Percentiles rank a stretch among this genome's conserved stretches.
phyloP scores from a whole-genome alignment of 1,140 invertebrate genomes.

The Gerris buenoi region DNA sequence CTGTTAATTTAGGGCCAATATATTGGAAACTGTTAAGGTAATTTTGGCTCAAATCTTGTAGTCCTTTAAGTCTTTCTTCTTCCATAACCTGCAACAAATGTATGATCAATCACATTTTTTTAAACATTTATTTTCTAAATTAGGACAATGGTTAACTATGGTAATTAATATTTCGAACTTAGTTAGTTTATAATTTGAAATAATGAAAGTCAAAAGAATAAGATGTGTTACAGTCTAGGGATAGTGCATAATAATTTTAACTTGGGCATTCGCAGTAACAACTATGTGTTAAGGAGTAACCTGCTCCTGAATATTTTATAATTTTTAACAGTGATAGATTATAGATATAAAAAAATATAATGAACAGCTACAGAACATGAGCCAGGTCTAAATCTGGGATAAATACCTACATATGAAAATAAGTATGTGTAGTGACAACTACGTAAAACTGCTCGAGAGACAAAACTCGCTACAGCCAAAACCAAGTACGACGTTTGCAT shows the following conservation, averaged over 20 bases:
- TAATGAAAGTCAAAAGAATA: not conserved
- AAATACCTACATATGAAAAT: no score
- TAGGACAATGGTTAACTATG: not conserved
- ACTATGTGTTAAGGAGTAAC: no score
- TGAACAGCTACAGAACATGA: no score
- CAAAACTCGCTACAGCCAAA: no score
- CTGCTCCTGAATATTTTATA: no score
- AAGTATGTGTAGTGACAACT: no score
- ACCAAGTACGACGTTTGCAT: no score
- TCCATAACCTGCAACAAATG: conserved; percentile 51
- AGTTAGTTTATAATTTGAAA: not conserved
- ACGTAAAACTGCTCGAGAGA: no score
- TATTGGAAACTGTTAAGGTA: conserved; percentile 64
- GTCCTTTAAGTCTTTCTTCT: conserved; percentile 67
- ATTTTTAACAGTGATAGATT: no score
- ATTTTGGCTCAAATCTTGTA: conserved; percentile 59
- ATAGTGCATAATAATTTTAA: not conserved
- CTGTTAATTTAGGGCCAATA: conserved; percentile 50
- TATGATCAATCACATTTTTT: not conserved
- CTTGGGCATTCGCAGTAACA: no score
- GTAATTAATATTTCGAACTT: not conserved
- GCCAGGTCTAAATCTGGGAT: no score
- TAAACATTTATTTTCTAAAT: not conserved
- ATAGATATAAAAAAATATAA: no score
- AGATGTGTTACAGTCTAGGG: not conserved